Percentiles rank a stretch among this genome's conserved stretches.
These are phyloP conservation scores for Harmothoe impar DNA, from an alignment of 2,888 invertebrate genomes.

Conservation along the genomic window DNA sequence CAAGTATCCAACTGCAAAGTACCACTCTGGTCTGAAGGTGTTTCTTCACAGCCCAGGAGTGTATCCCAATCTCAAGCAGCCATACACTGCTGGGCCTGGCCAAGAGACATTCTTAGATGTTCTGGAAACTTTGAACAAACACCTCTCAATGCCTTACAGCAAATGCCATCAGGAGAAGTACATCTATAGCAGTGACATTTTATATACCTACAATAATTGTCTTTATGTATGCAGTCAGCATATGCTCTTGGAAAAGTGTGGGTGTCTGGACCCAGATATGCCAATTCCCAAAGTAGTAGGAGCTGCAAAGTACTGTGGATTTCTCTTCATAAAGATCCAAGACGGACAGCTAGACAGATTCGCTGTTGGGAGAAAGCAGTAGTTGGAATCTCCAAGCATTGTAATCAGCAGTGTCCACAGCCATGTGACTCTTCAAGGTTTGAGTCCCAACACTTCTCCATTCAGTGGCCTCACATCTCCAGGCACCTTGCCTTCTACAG, in stretches of 20 bases:
- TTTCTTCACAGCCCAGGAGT: constrained; percentile 8
- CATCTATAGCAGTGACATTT: background rate
- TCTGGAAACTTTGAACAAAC: background rate
- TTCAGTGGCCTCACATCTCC: constrained; percentile 22
- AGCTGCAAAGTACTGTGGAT: constrained; percentile 11
- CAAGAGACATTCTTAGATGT: background rate
- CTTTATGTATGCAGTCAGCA: background rate
- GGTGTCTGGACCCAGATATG: constrained; percentile 32
- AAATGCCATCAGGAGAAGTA: background rate
- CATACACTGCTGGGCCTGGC: constrained; percentile 28
- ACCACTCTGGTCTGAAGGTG: constrained; percentile 36
- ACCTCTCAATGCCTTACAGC: constrained; percentile 7
- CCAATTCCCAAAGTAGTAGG: background rate
- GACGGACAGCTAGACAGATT: background rate
- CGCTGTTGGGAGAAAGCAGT: constrained; percentile 26
- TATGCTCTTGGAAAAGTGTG: background rate
- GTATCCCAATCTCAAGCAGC: background rate
- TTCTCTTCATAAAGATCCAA: background rate
- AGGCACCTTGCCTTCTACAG: constrained; percentile 16
- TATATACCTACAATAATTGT: background rate
- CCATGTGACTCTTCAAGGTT: background rate
- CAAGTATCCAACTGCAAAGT: constrained; percentile 30
- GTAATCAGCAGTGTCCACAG: background rate
- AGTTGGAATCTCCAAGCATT: background rate
- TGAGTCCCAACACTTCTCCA: background rate